These are phyloP conservation scores for Urophycis tenuis DNA, from an alignment of 2,797 vertebrate genomes.

Conservation along the genomic window DNA sequence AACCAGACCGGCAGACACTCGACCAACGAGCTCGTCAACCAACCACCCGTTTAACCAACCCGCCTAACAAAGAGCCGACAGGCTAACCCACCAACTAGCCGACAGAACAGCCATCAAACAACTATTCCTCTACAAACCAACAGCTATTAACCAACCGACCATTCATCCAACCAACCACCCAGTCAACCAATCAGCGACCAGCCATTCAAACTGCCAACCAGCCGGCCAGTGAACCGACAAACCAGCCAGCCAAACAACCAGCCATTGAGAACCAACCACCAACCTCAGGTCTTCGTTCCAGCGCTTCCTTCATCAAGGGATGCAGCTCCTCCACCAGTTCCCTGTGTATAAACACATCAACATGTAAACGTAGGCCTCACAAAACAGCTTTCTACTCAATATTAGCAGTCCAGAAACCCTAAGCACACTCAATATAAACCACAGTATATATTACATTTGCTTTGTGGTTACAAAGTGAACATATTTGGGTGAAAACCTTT, in stretches of 20 bases:
- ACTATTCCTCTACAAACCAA: too few relatives aligned
- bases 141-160: too few relatives aligned
- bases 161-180: too few relatives aligned
- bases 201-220: too few relatives aligned
- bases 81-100: too few relatives aligned
- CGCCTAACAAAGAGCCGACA: too few relatives aligned
- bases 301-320: constrained; percentile 95
- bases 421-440: not conserved
- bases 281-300: constrained; percentile 97
- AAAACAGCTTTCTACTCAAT: not conserved
- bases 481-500: constrained; percentile 27
- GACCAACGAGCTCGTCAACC: not conserved
- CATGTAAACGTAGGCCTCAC: constrained; percentile 7
- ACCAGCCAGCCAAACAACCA: not conserved
- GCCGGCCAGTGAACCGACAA: too few relatives aligned
- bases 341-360: constrained; percentile 57
- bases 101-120: too few relatives aligned
- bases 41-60: too few relatives aligned
- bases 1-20: not conserved
- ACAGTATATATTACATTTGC: not conserved
- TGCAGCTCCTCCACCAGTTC: constrained; percentile 96
- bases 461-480: not conserved
- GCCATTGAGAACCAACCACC: constrained; percentile 33
- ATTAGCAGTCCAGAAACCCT: not conserved
- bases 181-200: too few relatives aligned